Conservation (phyloP, 2,888 invertebrate genomes). For the Drosophila merina region DNA sequence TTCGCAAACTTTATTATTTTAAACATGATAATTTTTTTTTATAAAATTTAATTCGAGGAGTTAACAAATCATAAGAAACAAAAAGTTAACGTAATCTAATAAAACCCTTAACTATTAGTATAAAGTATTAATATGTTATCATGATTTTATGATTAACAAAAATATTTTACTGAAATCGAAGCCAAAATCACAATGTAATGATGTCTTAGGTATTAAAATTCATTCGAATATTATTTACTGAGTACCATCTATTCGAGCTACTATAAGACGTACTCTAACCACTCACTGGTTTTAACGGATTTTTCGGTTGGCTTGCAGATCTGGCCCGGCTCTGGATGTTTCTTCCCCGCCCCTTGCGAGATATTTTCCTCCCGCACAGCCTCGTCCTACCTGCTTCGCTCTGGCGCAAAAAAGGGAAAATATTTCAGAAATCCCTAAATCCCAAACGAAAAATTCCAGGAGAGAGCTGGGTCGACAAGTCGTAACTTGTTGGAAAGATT, state of each 20-base stretch:
- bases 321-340: conserved; percentile 26
- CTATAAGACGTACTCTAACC: background rate
- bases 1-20: too few species aligned
- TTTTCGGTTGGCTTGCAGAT: conserved; percentile 8
- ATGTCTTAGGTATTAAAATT: background rate
- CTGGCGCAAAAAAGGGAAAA: conserved; percentile 22
- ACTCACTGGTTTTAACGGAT: conserved; percentile 23
- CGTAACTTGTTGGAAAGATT: conserved; percentile 60
- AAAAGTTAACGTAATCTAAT: too few species aligned
- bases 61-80: too few species aligned
- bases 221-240: background rate
- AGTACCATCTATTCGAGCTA: conserved; percentile 17
- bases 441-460: conserved; percentile 45
- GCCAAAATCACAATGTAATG: background rate
- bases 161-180: background rate
- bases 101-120: too few species aligned
- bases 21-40: too few species aligned
- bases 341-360: conserved; percentile 30
- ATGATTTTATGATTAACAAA: too few species aligned
- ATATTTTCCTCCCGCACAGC: conserved; percentile 15
- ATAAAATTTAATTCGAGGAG: too few species aligned
- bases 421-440: conserved; percentile 36
- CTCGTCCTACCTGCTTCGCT: conserved; percentile 62
- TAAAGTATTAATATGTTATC: too few species aligned
- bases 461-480: conserved; percentile 59